These are phyloP conservation scores for Tachina fera DNA, from an alignment of 2,888 invertebrate species.

Conservation along the genomic window DNA sequence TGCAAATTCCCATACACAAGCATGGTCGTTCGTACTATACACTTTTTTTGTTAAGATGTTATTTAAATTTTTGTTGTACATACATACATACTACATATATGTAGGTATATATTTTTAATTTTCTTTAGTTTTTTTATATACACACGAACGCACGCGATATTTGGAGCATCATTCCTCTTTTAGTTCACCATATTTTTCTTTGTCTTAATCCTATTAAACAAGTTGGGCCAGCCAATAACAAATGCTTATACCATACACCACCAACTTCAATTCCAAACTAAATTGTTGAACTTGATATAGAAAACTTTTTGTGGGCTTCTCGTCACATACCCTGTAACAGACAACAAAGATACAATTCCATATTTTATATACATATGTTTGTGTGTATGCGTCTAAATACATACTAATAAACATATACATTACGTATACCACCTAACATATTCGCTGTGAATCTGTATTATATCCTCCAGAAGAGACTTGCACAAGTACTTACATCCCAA, in stretches of 20 bases:
- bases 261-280: constrained; percentile 64
- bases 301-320: constrained; percentile 65
- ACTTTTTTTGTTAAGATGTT: constrained; percentile 21
- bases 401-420: background rate
- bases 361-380: background rate
- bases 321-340: constrained; percentile 41
- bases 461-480: too few species aligned
- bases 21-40: constrained; percentile 38
- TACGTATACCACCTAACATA: background rate
- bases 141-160: constrained; percentile 24
- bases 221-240: background rate
- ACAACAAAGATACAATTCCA: constrained; percentile 36
- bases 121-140: background rate
- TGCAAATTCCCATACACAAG: constrained; percentile 20
- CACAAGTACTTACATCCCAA: too few species aligned
- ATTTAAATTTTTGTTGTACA: constrained; percentile 17
- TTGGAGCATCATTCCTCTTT: constrained; percentile 13
- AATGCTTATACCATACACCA: constrained; percentile 25
- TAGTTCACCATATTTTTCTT: constrained; percentile 1
- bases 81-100: too few species aligned
- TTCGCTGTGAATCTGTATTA: background rate
- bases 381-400: background rate
- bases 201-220: constrained; percentile 24
- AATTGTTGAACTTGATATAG: constrained; percentile 63
- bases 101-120: constrained; percentile 17